These are phyloP conservation scores for Tokudaia tokunoshimensis DNA, from an alignment of 2,797 vertebrate genomes.

Conservation along the genomic window DNA sequence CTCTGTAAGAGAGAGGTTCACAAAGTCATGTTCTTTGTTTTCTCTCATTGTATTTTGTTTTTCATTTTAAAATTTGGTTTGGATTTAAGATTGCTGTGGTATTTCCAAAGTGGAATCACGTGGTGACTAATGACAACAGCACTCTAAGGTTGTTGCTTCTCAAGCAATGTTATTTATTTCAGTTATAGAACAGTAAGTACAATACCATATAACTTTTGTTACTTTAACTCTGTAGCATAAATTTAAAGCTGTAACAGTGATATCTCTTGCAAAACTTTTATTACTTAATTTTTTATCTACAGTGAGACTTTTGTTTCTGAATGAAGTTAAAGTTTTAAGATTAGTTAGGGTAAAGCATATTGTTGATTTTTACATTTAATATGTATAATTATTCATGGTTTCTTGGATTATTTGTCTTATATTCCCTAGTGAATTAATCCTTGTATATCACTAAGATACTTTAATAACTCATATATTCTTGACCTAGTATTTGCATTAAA, in stretches of 20 bases:
- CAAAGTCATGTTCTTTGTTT: not conserved
- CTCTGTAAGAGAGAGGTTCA: not conserved
- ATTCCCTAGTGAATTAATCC: not conserved
- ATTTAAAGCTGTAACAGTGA: not conserved
- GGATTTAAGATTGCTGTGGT: not conserved
- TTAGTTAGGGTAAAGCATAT: not conserved
- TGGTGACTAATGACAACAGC: not conserved
- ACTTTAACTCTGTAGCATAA: not conserved
- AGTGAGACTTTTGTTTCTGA: not conserved
- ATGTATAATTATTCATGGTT: too few species aligned
- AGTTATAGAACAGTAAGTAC: not conserved
- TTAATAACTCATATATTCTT: not conserved
- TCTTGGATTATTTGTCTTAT: too few species aligned
- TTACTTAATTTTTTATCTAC: not conserved
- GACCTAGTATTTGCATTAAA: not conserved
- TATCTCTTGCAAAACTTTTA: not conserved
- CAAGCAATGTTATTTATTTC: not conserved
- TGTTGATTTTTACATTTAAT: not conserved
- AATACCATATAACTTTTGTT: not conserved
- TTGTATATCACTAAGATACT: not conserved
- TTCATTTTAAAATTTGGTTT: not conserved
- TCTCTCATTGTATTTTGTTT: not conserved
- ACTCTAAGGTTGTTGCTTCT: not conserved
- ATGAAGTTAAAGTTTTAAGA: not conserved
- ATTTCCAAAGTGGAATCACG: not conserved